phyloP scores from a whole-genome alignment of 2,888 invertebrate genomes.

The Drepana falcataria region DNA sequence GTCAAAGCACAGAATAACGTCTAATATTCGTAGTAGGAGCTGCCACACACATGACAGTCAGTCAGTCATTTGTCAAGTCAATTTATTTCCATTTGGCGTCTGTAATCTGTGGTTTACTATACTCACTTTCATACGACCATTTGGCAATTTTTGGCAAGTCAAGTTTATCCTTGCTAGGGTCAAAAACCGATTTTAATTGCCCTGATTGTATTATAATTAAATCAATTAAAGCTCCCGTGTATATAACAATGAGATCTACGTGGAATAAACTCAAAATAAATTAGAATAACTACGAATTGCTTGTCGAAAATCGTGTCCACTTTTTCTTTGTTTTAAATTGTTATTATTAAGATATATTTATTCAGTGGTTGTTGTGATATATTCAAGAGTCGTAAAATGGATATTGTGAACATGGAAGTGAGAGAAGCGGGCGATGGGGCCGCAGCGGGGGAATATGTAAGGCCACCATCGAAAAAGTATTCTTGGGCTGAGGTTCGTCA shows the following conservation, averaged over 20 bases:
- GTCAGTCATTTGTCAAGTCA: too few relatives aligned
- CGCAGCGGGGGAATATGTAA: constrained; percentile 57
- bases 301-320: constrained; percentile 14
- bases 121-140: constrained; percentile 29
- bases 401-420: constrained; percentile 62
- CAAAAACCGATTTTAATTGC: not conserved
- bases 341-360: not conserved
- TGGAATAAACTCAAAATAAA: constrained; percentile 15
- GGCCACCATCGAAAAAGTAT: constrained; percentile 60
- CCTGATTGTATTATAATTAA: constrained; percentile 31
- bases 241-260: constrained; percentile 28
- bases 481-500: constrained; percentile 90
- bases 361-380: not conserved
- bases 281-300: constrained; percentile 15
- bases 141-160: constrained; percentile 29
- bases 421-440: constrained; percentile 71
- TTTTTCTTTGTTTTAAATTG: constrained; percentile 31
- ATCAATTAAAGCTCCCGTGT: constrained; percentile 19
- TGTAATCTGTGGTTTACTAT: too few relatives aligned
- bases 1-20: too few relatives aligned
- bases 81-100: too few relatives aligned
- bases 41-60: too few relatives aligned
- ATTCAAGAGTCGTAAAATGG: constrained; percentile 19
- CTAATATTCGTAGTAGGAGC: too few relatives aligned
- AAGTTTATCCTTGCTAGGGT: not conserved